phyloP scores from a whole-genome alignment of 2,888 invertebrate species.

The Idaea aversata region DNA sequence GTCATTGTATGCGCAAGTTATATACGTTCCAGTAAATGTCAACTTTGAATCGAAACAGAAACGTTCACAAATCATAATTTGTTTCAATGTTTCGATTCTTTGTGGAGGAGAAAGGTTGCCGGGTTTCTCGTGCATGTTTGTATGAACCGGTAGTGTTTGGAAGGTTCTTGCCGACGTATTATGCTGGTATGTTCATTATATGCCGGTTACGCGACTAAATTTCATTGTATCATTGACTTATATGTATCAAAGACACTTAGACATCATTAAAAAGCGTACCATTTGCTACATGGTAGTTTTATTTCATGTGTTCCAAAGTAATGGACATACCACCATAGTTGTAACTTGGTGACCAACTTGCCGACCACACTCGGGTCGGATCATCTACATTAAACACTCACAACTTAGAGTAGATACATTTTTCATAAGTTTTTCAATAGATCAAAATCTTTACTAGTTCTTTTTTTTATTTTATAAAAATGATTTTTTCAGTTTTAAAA shows the following conservation, averaged over 20 bases:
- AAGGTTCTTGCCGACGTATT: conserved; percentile 42
- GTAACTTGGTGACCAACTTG: conserved; percentile 41
- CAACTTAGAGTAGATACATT: conserved; percentile 20
- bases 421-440: conserved; percentile 39
- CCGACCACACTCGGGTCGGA: conserved; percentile 10
- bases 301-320: conserved; percentile 53
- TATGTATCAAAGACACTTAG: conserved; percentile 66
- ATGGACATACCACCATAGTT: conserved; percentile 73
- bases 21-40: not conserved
- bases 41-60: not conserved
- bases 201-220: conserved; percentile 16
- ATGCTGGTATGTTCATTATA: conserved; percentile 75
- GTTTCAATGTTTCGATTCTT: not conserved
- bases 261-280: conserved; percentile 73
- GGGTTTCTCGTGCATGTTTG: not conserved
- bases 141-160: conserved; percentile 12
- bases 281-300: conserved; percentile 68
- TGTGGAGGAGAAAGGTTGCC: not conserved
- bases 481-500: conserved; percentile 35
- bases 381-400: conserved; percentile 9
- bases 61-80: not conserved
- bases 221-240: conserved; percentile 46
- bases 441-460: conserved; percentile 52
- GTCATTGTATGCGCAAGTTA: too few relatives aligned
- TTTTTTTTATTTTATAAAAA: conserved; percentile 38